phyloP scores from a whole-genome alignment of 2,888 invertebrate species.

The Ctena decussata region DNA sequence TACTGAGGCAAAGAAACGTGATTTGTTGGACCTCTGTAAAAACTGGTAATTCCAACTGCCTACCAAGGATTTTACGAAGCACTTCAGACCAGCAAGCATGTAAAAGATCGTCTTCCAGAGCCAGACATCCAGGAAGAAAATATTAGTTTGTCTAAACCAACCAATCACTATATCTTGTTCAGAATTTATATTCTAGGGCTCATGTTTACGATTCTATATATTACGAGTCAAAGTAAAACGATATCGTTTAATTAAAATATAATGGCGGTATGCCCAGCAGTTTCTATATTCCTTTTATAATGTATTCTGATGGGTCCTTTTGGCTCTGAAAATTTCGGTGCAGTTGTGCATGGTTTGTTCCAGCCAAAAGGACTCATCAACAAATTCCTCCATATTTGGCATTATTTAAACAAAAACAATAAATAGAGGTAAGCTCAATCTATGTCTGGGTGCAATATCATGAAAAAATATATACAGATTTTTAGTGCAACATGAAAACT shows the following conservation, averaged over 20 bases:
- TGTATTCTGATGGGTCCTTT: neutral
- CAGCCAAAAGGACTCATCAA: neutral
- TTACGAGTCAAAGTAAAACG: neutral
- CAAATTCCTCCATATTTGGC: neutral
- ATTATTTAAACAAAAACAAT: neutral
- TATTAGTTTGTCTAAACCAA: no score
- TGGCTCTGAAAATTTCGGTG: neutral
- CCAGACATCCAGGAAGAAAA: conserved; percentile 8
- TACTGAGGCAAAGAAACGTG: conserved; percentile 25
- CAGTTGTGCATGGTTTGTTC: neutral
- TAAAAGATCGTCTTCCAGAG: conserved; percentile 10
- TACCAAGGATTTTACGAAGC: conserved; percentile 20
- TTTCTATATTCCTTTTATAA: neutral
- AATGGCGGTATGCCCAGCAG: neutral
- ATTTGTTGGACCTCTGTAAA: conserved; percentile 19
- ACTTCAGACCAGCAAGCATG: neutral
- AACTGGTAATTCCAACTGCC: neutral
- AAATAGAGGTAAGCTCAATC: no score
- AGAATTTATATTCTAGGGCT: no score
- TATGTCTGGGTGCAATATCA: neutral
- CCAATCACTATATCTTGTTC: no score
- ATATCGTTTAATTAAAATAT: neutral
- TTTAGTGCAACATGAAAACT: neutral
- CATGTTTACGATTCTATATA: neutral
- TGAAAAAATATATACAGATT: neutral